Conservation (phyloP, 2,113 vertebrate species). For the Scalopus aquaticus region DNA sequence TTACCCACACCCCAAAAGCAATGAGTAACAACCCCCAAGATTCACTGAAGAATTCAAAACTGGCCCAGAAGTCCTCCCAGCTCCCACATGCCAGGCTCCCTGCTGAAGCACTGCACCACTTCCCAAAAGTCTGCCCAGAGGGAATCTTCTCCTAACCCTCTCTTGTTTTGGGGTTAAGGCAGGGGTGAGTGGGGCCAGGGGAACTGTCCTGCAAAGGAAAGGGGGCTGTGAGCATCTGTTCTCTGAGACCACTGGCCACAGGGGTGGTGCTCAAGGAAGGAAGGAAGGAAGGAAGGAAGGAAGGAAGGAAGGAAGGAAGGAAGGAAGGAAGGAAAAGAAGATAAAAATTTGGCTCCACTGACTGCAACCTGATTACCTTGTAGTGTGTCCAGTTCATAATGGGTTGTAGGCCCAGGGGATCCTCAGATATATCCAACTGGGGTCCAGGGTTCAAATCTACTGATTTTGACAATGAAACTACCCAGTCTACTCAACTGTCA, state of each 20-base stretch:
- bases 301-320: no score
- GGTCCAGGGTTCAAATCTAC: not conserved
- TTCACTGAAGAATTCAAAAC: constrained; percentile 46
- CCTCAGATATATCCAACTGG: not conserved
- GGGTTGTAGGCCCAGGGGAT: not conserved
- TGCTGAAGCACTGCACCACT: not conserved
- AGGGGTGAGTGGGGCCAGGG: not conserved
- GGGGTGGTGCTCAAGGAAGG: not conserved
- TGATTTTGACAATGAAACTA: not conserved
- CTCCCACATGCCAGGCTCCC: no score
- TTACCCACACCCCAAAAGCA: not conserved
- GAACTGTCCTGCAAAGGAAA: not conserved
- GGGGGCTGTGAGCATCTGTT: not conserved
- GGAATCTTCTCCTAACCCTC: not conserved
- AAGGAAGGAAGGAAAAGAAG: no score
- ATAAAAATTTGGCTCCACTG: not conserved
- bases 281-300: no score
- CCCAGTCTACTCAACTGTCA: not conserved
- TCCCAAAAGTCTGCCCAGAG: not conserved
- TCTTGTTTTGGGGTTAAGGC: not conserved
- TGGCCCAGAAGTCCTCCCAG: not conserved
- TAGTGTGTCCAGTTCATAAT: not conserved
- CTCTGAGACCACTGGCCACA: not conserved
- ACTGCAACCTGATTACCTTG: not conserved
- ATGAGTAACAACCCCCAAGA: constrained; percentile 50